A percentile compares a stretch with the other conserved stretches of the same genome.
Evolutionary conservation across 2,113 vertebrate genomes (phyloP).

Genomic region (Tragelaphus imberbis): DNA sequence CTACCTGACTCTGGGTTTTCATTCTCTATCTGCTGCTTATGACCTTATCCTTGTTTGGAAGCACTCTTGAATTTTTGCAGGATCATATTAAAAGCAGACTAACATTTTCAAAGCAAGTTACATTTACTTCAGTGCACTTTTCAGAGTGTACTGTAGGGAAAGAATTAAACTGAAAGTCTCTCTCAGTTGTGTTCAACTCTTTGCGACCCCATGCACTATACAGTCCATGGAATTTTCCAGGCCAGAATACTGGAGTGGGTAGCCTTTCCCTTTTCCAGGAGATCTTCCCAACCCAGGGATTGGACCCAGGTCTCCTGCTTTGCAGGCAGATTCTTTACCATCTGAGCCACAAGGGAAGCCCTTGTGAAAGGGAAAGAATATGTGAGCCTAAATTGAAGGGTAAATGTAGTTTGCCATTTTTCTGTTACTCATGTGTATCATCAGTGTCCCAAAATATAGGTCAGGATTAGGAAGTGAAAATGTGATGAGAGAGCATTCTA

Average conservation of each 20-base stretch:
- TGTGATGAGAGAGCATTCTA: background rate
- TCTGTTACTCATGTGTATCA: background rate
- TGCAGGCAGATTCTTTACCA: background rate
- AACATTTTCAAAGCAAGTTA: constrained; percentile 5
- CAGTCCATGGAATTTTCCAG: background rate
- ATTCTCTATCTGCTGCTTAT: background rate
- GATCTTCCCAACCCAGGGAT: background rate
- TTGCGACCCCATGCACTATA: background rate
- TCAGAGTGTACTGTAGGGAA: background rate
- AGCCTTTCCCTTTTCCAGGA: background rate
- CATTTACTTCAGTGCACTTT: background rate
- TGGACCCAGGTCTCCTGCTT: background rate
- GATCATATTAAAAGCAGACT: background rate
- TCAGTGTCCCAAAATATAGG: background rate
- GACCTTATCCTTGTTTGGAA: background rate
- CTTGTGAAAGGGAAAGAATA: background rate
- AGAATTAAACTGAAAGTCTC: background rate
- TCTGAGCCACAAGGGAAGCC: background rate
- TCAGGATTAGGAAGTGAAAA: background rate
- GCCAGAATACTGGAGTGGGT: background rate
- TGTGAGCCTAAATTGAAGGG: background rate
- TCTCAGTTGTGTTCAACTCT: background rate
- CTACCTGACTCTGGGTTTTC: background rate
- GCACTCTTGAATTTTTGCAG: background rate
- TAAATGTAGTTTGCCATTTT: background rate